Percentiles rank a stretch among this genome's conserved stretches.
phyloP scores from a whole-genome alignment of 2,888 invertebrate genomes.

The Pilophorus perplexus region DNA sequence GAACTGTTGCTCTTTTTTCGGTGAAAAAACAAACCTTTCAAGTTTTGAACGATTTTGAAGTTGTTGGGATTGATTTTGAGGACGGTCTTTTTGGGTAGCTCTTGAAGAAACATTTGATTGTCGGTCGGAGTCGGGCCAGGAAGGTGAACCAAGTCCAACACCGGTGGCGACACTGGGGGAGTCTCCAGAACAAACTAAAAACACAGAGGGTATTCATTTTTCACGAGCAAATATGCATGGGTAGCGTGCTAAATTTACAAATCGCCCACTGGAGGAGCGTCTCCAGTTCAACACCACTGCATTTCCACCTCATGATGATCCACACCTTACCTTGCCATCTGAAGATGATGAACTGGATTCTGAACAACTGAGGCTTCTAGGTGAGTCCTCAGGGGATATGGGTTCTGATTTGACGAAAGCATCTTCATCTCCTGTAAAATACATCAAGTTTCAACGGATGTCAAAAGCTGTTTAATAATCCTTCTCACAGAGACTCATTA shows the following conservation, averaged over 20 bases:
- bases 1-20: no score
- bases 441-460: neutral
- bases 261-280: no score
- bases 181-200: slow-evolving; percentile 51
- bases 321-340: slow-evolving; percentile 39
- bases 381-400: slow-evolving; percentile 39
- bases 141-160: neutral
- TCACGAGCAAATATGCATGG: no score
- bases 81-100: slow-evolving; percentile 30
- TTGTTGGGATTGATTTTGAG: slow-evolving; percentile 37
- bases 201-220: no score
- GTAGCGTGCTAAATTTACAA: no score
- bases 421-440: slow-evolving; percentile 16
- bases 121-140: neutral
- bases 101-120: neutral
- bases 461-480: no score
- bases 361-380: slow-evolving; percentile 38
- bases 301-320: no score
- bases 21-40: slow-evolving; percentile 38
- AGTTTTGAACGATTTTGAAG: slow-evolving; percentile 41
- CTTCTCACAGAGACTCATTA: no score
- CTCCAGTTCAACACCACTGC: no score
- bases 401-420: slow-evolving; percentile 40
- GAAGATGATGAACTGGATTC: slow-evolving; percentile 42
- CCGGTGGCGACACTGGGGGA: slow-evolving; percentile 54